Evolutionary conservation across 2,888 invertebrate genomes (phyloP).

Genomic region (Oscheius sp.): DNA sequence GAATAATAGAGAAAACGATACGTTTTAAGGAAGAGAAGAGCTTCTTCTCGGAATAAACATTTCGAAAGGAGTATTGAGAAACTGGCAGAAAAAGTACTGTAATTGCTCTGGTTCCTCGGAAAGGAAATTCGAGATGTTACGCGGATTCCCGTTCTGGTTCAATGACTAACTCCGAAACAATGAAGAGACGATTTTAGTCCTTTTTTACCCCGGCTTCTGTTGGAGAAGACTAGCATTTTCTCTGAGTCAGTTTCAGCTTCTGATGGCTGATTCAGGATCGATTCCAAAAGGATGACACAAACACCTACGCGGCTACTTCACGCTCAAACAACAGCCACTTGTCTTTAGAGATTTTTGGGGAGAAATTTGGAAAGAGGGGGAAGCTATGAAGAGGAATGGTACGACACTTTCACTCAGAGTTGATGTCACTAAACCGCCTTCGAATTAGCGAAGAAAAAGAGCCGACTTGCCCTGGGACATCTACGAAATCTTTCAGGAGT

Average conservation of each 20-base stretch:
- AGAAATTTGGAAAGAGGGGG: neutral
- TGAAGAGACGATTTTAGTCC: too few relatives aligned
- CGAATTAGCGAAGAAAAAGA: slow-evolving; percentile 13
- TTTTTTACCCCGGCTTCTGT: too few relatives aligned
- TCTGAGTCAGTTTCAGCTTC: too few relatives aligned
- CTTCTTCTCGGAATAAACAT: too few relatives aligned
- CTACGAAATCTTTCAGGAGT: neutral
- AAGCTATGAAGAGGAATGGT: neutral
- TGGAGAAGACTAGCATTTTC: neutral
- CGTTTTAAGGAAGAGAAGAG: neutral
- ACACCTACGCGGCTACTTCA: slow-evolving; percentile 5
- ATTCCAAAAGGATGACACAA: too few relatives aligned
- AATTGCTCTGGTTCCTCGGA: slow-evolving; percentile 22
- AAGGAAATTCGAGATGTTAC: slow-evolving; percentile 19
- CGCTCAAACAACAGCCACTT: neutral
- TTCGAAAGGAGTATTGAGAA: neutral
- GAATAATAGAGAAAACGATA: slow-evolving; percentile 15
- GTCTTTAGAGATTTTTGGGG: neutral
- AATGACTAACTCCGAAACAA: slow-evolving; percentile 26
- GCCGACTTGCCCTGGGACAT: neutral
- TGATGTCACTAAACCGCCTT: slow-evolving; percentile 11
- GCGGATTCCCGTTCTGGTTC: slow-evolving; percentile 7
- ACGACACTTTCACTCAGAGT: slow-evolving; percentile 14
- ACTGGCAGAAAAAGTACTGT: slow-evolving; percentile 23
- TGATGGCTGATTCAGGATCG: too few relatives aligned